These are phyloP conservation scores for Pangasius macronema DNA, from an alignment of 2,797 vertebrate species.

Conservation along the genomic window DNA sequence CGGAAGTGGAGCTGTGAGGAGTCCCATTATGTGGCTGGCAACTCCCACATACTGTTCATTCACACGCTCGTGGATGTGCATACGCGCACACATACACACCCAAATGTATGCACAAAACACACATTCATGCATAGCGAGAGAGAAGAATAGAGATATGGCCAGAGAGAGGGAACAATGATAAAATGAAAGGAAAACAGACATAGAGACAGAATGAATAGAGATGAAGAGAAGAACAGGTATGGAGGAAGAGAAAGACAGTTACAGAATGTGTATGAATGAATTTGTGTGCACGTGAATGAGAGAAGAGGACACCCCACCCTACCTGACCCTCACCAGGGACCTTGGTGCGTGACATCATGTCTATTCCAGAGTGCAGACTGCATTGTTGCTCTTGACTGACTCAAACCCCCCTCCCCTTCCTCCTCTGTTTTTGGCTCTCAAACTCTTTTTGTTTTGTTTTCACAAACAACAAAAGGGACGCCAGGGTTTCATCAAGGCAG, in stretches of 20 bases:
- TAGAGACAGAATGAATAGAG: constrained; percentile 26
- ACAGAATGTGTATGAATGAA: constrained; percentile 7
- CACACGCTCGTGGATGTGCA: constrained; percentile 53
- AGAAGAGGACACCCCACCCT: constrained; percentile 72
- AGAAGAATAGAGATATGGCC: constrained; percentile 23
- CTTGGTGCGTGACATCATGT: constrained; percentile 74
- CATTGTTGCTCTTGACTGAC: constrained; percentile 71
- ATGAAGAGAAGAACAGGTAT: constrained; percentile 34
- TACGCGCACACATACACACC: constrained; percentile 27
- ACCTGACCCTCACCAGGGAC: constrained; percentile 66
- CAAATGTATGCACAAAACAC: constrained; percentile 27
- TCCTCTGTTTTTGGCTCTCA: constrained; percentile 36
- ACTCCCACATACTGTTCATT: constrained; percentile 70
- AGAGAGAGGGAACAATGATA: constrained; percentile 46
- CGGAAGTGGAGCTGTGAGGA: constrained; percentile 73
- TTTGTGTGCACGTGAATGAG: constrained; percentile 43
- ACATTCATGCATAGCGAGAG: constrained; percentile 12
- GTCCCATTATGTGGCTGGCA: constrained; percentile 65
- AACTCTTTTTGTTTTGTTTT: constrained; percentile 69
- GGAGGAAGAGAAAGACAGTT: constrained; percentile 28
- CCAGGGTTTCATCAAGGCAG: constrained; percentile 67
- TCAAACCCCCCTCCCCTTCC: constrained; percentile 53
- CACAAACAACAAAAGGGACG: constrained; percentile 72
- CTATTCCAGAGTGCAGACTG: constrained; percentile 70
- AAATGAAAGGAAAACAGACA: constrained; percentile 33